phyloP scores from a whole-genome alignment of 1,140 invertebrate species.

The Aphidius ervi region DNA sequence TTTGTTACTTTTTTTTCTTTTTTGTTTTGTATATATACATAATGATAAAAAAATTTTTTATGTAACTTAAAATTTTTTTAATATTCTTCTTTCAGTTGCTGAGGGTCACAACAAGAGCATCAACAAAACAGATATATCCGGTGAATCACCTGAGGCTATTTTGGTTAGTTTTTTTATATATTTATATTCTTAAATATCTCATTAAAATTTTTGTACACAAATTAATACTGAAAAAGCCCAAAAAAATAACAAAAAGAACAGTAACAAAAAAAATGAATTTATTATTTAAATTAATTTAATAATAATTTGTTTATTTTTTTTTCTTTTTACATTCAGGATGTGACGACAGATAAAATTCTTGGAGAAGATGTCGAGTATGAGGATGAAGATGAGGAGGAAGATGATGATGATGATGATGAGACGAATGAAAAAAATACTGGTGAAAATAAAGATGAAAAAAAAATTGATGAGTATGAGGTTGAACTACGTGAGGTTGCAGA shows the following conservation, averaged over 20 bases:
- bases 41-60: too few relatives aligned
- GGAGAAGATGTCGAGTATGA: constrained; percentile 17
- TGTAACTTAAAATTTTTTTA: too few relatives aligned
- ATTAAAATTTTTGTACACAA: too few relatives aligned
- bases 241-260: constrained; percentile 1
- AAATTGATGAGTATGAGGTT: constrained; percentile 42
- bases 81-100: too few relatives aligned
- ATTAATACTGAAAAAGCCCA: not conserved
- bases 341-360: constrained; percentile 11
- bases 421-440: constrained; percentile 18
- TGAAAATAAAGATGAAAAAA: constrained; percentile 21
- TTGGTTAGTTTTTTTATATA: constrained; percentile 9
- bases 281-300: not conserved
- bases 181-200: too few relatives aligned
- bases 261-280: not conserved
- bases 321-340: constrained; percentile 10
- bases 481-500: constrained; percentile 40
- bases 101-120: too few relatives aligned
- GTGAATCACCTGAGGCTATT: not conserved
- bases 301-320: not conserved
- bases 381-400: constrained; percentile 29
- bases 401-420: constrained; percentile 20
- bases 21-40: too few relatives aligned
- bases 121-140: not conserved
- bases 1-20: too few relatives aligned